Evolutionary conservation across 2,113 vertebrate genomes (phyloP).

Genomic region (Phoxinus phoxinus): DNA sequence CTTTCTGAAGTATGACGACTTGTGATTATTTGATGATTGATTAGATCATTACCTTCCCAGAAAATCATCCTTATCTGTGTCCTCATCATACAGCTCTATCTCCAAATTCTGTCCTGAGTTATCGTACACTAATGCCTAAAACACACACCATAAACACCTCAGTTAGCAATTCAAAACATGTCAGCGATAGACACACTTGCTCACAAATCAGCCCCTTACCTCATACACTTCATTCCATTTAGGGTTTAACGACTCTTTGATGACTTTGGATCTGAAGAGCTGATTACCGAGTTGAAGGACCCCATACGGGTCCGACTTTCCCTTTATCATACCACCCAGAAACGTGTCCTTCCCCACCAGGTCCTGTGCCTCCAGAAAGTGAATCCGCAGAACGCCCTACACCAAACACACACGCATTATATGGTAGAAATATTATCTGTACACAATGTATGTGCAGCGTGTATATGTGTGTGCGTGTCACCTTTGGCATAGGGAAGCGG

Average conservation of each 20-base stretch:
- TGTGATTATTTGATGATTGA: neutral
- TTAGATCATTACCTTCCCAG: conserved; percentile 85
- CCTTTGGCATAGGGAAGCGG: conserved; percentile 93
- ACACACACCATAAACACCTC: conserved; percentile 40
- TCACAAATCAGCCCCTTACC: conserved; percentile 69
- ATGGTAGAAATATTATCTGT: neutral
- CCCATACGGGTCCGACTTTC: conserved; percentile 96
- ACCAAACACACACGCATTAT: neutral
- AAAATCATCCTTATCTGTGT: conserved; percentile 95
- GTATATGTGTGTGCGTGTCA: conserved; percentile 53
- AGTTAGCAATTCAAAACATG: neutral
- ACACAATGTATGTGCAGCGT: neutral
- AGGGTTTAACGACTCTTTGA: conserved; percentile 89
- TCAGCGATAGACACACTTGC: neutral
- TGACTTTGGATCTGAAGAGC: conserved; percentile 89
- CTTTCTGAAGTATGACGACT: neutral
- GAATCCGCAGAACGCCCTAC: conserved; percentile 90
- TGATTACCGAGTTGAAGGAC: conserved; percentile 85
- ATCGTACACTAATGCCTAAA: conserved; percentile 86
- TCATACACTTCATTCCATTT: conserved; percentile 97
- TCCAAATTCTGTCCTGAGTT: conserved; percentile 80
- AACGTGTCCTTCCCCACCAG: conserved; percentile 89
- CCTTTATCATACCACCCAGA: conserved; percentile 91
- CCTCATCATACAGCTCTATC: conserved; percentile 94
- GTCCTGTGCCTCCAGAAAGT: conserved; percentile 93